A percentile compares a stretch with the other conserved stretches of the same genome.
Evolutionary conservation across 2,888 invertebrate genomes (phyloP).

Genomic region (Euspilapteryx auroguttella): DNA sequence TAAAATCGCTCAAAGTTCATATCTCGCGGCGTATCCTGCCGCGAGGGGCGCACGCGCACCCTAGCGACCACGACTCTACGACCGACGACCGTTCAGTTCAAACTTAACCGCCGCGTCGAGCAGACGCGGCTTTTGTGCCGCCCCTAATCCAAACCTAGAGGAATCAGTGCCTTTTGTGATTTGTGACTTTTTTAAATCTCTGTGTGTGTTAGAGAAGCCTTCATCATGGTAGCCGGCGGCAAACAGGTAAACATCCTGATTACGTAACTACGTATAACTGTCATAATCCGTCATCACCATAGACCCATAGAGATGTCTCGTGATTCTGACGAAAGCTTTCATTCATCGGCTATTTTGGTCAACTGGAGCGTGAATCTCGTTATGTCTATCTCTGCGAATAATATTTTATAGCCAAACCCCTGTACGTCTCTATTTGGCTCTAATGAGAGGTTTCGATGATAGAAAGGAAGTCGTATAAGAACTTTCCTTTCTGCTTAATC

Average conservation of each 20-base stretch:
- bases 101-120: constrained; percentile 51
- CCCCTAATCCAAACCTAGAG: constrained; percentile 7
- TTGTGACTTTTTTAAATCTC: constrained; percentile 30
- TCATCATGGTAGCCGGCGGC: constrained; percentile 56
- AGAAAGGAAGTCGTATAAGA: too few species aligned
- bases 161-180: constrained; percentile 18
- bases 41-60: constrained; percentile 13
- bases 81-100: constrained; percentile 38
- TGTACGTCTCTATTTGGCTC: too few species aligned
- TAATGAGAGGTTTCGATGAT: too few species aligned
- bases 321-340: constrained; percentile 6
- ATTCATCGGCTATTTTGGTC: constrained; percentile 6
- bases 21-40: constrained; percentile 10
- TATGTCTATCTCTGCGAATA: too few species aligned
- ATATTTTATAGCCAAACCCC: too few species aligned
- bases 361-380: constrained; percentile 7
- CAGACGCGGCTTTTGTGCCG: constrained; percentile 46
- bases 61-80: constrained; percentile 13
- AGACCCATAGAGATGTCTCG: too few species aligned
- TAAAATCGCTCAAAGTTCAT: too few species aligned
- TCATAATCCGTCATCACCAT: too few species aligned
- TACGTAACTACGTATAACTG: too few species aligned
- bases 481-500: too few species aligned
- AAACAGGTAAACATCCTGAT: constrained; percentile 39
- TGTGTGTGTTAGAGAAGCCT: constrained; percentile 28